Conservation (phyloP, 2,113 vertebrate species). For the Jaculus jaculus region DNA sequence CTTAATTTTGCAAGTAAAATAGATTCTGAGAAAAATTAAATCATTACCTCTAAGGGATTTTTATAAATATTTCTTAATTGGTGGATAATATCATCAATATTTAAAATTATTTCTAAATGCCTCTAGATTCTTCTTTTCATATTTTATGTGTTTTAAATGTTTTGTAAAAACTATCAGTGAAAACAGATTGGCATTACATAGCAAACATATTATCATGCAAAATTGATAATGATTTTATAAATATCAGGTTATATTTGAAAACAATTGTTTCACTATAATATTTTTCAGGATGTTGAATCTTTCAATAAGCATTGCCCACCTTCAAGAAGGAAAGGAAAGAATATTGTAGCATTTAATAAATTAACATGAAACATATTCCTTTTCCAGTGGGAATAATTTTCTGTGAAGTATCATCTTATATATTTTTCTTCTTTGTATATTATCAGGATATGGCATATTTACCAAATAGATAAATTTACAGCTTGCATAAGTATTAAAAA, state of each 20-base stretch:
- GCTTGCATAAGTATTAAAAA: not conserved
- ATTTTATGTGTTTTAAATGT: not conserved
- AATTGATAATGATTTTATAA: not conserved
- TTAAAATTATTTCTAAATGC: not conserved
- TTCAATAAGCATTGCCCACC: not conserved
- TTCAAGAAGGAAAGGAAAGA: not conserved
- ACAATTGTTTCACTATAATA: not conserved
- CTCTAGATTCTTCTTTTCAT: not conserved
- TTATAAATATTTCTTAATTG: not conserved
- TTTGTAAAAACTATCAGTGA: slow-evolving; percentile 4
- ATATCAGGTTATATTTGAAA: not conserved
- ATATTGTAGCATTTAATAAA: not conserved
- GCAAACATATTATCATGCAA: not conserved
- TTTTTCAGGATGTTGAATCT: not conserved
- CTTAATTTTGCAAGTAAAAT: not conserved
- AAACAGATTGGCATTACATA: not conserved
- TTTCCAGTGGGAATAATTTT: not conserved
- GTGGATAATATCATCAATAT: not conserved
- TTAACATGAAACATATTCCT: not conserved
- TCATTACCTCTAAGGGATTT: not conserved
- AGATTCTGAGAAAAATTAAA: not conserved
- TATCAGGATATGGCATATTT: not conserved
- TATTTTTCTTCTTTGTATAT: not conserved
- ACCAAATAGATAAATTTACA: not conserved
- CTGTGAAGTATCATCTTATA: not conserved